Percentiles rank a stretch among this genome's conserved stretches.
Evolutionary conservation across 2,797 vertebrate species (phyloP).

Genomic region (Jordanella pulchra): DNA sequence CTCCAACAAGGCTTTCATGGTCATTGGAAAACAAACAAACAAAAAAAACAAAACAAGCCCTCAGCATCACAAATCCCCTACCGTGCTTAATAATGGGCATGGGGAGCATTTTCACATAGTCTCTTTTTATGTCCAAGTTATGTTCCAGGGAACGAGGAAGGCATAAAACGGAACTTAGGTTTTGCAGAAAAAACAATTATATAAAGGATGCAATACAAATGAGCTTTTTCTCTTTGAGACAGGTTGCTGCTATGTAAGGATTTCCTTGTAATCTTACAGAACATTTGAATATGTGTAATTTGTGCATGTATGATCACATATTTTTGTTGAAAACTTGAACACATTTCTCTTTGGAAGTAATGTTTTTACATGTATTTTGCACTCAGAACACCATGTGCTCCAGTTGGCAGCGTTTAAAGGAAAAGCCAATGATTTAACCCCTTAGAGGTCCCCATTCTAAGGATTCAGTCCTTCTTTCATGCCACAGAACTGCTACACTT

Average conservation of each 20-base stretch:
- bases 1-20: background rate
- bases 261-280: background rate
- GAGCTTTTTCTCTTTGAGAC: too few species aligned
- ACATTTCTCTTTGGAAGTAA: constrained; percentile 43
- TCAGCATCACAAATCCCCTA: background rate
- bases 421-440: constrained; percentile 52
- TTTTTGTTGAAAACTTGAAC: constrained; percentile 33
- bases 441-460: constrained; percentile 42
- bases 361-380: constrained; percentile 34
- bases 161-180: too few species aligned
- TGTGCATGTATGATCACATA: constrained; percentile 44
- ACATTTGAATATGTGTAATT: background rate
- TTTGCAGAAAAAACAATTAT: too few species aligned
- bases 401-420: constrained; percentile 61
- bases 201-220: too few species aligned
- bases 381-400: constrained; percentile 40
- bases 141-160: too few species aligned
- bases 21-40: too few species aligned
- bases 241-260: background rate
- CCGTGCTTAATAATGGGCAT: background rate
- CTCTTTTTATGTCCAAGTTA: too few species aligned
- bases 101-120: background rate
- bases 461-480: constrained; percentile 39
- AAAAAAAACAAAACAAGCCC: background rate
- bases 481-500: constrained; percentile 21